A percentile compares a stretch with the other conserved stretches of the same genome.
Conservation (phyloP, 2,113 vertebrate genomes). For the Urocitellus parryii region DNA sequence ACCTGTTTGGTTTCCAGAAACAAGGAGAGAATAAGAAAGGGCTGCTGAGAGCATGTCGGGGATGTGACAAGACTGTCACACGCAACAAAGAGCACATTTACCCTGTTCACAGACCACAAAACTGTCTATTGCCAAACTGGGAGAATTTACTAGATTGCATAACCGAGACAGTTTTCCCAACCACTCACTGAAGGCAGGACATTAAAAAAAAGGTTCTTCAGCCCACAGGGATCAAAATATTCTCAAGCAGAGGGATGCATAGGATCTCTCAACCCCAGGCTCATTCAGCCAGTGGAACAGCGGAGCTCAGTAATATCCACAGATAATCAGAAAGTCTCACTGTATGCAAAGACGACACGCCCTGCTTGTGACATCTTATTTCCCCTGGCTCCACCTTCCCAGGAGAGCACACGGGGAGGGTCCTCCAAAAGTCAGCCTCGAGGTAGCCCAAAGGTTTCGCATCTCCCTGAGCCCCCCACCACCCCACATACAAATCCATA, state of each 20-base stretch:
- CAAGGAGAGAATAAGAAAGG: slow-evolving; percentile 50
- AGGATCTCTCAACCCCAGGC: background rate
- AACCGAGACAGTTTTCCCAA: background rate
- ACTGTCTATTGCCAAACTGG: background rate
- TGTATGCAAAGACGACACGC: accelerated
- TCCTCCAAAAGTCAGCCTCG: background rate
- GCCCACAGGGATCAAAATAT: background rate
- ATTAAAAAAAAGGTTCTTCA: background rate
- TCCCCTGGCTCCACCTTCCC: background rate
- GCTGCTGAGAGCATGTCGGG: background rate
- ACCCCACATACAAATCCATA: accelerated
- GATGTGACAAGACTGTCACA: background rate
- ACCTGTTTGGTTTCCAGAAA: background rate
- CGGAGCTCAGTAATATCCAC: background rate
- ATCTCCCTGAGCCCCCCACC: too few relatives aligned
- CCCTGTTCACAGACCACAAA: background rate
- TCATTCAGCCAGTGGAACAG: background rate
- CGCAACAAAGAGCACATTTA: background rate
- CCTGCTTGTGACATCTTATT: background rate
- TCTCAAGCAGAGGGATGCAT: background rate
- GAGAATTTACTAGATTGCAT: background rate
- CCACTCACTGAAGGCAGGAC: background rate
- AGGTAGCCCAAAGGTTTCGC: background rate
- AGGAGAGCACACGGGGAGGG: accelerated
- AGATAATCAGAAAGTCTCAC: background rate